phyloP scores from a whole-genome alignment of 2,113 vertebrate species.

The Peromyscus californicus region DNA sequence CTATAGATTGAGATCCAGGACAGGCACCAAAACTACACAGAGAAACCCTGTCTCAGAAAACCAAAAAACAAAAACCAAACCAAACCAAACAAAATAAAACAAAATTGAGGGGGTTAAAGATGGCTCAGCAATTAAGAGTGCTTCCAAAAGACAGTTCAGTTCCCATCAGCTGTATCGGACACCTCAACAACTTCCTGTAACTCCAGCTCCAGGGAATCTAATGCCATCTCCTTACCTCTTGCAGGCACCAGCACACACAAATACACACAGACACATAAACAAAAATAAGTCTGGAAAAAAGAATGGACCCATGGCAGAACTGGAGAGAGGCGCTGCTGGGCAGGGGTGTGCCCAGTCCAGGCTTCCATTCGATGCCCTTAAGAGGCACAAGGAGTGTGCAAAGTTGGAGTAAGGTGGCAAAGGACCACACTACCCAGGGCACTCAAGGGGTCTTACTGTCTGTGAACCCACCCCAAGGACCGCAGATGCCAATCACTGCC shows the following conservation, averaged over 20 bases:
- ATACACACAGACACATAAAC: background rate
- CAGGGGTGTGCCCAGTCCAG: too few relatives aligned
- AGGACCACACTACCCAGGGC: background rate
- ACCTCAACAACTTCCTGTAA: background rate
- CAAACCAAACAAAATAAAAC: background rate
- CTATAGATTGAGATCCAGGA: too few relatives aligned
- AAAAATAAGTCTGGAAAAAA: background rate
- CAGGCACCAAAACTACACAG: too few relatives aligned
- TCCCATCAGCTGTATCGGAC: background rate
- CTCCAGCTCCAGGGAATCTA: background rate
- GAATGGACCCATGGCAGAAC: background rate
- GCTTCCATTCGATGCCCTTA: background rate
- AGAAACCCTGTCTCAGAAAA: too few relatives aligned
- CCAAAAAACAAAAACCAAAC: background rate
- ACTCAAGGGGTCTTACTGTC: background rate
- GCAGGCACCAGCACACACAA: background rate
- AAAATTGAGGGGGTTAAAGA: background rate
- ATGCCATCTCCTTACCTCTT: background rate
- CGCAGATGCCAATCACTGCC: background rate
- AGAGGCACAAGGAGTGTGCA: background rate
- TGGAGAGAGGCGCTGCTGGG: too few relatives aligned
- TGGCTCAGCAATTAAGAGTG: background rate
- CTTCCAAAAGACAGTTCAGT: background rate
- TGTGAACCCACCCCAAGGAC: background rate
- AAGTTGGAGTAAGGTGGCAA: background rate